phyloP scores from a whole-genome alignment of 2,113 vertebrate genomes.

The Myanophis thanlyinensis region DNA sequence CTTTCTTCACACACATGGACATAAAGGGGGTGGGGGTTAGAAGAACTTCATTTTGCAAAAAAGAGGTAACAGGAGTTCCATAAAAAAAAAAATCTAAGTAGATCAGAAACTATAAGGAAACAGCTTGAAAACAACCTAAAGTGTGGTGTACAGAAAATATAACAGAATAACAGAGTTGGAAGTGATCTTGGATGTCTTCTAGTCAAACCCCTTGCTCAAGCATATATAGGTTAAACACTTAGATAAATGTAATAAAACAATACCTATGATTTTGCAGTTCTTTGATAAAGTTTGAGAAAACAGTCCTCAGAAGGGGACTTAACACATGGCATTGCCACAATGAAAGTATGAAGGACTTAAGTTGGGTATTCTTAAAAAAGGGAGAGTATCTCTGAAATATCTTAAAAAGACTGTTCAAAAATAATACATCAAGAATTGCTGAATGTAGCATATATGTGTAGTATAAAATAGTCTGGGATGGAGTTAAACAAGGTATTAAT shows the following conservation, averaged over 20 bases:
- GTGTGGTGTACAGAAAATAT: not conserved
- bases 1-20: not conserved
- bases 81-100: not conserved
- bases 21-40: no score
- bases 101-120: not conserved
- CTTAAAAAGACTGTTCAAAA: not conserved
- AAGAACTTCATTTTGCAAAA: constrained; percentile 17
- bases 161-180: not conserved
- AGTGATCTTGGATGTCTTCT: not conserved
- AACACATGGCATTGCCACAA: not conserved
- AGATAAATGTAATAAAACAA: not conserved
- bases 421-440: not conserved
- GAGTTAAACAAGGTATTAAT: not conserved
- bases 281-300: not conserved
- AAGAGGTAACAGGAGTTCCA: not conserved
- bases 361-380: not conserved
- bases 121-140: not conserved
- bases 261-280: not conserved
- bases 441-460: not conserved
- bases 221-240: not conserved
- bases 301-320: not conserved
- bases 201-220: not conserved
- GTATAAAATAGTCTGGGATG: not conserved
- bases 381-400: not conserved
- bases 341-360: not conserved